These are phyloP conservation scores for Itoplectis maculator DNA, from an alignment of 2,888 invertebrate species.

Conservation along the genomic window DNA sequence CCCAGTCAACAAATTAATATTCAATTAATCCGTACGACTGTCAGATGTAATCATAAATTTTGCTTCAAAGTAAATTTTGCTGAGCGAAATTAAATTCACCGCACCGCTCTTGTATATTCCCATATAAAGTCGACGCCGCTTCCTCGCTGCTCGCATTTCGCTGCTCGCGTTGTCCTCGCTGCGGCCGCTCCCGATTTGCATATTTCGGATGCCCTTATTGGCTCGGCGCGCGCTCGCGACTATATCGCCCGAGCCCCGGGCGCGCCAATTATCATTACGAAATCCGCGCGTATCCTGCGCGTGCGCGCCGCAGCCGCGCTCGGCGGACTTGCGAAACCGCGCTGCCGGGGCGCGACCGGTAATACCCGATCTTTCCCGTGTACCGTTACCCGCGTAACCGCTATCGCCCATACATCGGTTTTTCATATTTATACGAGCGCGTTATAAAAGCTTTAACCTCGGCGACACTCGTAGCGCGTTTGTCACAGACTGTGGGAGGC, in stretches of 20 bases:
- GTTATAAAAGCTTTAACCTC: conserved; percentile 43
- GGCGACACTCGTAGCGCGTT: conserved; percentile 46
- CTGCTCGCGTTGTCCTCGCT: conserved; percentile 69
- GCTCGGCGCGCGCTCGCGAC: conserved; percentile 59
- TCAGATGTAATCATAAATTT: too few relatives aligned
- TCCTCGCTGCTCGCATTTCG: conserved; percentile 12
- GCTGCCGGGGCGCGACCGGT: not conserved
- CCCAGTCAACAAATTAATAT: too few relatives aligned
- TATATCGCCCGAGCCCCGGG: conserved; percentile 61
- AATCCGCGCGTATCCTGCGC: conserved; percentile 39
- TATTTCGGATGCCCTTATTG: conserved; percentile 73
- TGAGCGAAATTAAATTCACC: not conserved
- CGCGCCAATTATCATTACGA: conserved; percentile 54
- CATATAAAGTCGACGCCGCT: not conserved
- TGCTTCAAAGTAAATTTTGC: too few relatives aligned
- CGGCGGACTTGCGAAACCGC: conserved; percentile 53
- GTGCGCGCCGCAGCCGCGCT: not conserved
- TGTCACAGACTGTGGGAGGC: conserved; percentile 19
- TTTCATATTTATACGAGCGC: conserved; percentile 46
- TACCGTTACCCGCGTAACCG: conserved; percentile 53
- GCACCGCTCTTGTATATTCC: not conserved
- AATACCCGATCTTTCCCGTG: conserved; percentile 29
- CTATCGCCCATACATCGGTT: conserved; percentile 26
- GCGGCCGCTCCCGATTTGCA: conserved; percentile 73
- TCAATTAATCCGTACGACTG: too few relatives aligned